Evolutionary conservation across 2,888 invertebrate genomes (phyloP).

Genomic region (Vanessa cardui): DNA sequence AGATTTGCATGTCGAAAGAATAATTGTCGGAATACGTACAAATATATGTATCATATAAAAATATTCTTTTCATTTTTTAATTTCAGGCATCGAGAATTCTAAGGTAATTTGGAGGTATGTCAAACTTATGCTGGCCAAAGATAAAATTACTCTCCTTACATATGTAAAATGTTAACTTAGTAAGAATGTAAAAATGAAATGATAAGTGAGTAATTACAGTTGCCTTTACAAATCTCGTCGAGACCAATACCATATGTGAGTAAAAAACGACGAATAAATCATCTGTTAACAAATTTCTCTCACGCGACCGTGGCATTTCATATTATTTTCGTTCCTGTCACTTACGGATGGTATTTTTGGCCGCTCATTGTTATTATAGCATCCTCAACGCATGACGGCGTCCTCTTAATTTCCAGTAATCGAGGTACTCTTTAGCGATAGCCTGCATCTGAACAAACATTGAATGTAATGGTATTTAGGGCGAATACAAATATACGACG

Average conservation of each 20-base stretch:
- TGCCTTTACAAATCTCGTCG: slow-evolving; percentile 5
- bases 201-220: not conserved
- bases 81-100: too few species aligned
- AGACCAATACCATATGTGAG: slow-evolving; percentile 17
- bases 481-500: slow-evolving; percentile 35
- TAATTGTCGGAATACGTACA: too few species aligned
- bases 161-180: not conserved
- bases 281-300: slow-evolving; percentile 41
- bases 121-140: too few species aligned
- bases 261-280: slow-evolving; percentile 33
- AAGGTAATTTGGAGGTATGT: too few species aligned
- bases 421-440: slow-evolving; percentile 72
- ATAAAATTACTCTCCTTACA: too few species aligned
- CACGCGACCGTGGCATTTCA: slow-evolving; percentile 41
- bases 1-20: too few species aligned
- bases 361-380: slow-evolving; percentile 73
- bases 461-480: slow-evolving; percentile 57
- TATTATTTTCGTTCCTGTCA: slow-evolving; percentile 66
- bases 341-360: slow-evolving; percentile 70
- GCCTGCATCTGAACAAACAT: slow-evolving; percentile 80
- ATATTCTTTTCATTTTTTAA: too few species aligned
- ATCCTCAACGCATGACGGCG: slow-evolving; percentile 67
- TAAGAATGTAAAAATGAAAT: not conserved
- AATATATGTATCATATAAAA: too few species aligned
- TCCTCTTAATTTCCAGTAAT: slow-evolving; percentile 82